Evolutionary conservation across 2,888 invertebrate genomes (phyloP), one percentile per base, ranked within the genome.

Genomic region (Acanthoscelides obtectus): DNA sequence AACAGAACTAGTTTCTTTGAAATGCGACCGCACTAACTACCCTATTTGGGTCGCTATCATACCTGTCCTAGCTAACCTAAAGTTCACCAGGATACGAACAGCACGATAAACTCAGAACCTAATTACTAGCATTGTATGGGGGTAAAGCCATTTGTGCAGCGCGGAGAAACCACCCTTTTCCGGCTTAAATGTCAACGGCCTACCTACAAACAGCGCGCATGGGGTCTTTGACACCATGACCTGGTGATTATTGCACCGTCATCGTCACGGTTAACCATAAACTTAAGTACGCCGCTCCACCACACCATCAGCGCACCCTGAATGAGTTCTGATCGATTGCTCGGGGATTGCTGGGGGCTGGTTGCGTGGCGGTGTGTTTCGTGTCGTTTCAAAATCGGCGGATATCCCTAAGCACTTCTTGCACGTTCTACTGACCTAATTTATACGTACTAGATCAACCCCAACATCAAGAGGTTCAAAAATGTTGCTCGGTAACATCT

Each of bases 181-280:
- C 67, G 19, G 72, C 69, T 19, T 45, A 45, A 64, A 72, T 79
- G 82, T 81, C 82, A 80, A 80, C 81, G 82, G 80, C 82, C 83
- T 77, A 77, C 77, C 78, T 77, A 74, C 75, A 75, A 78, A 76
- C 77, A 75, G 75, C 70, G 74, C 21, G 66, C 66, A 72, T 72
- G 76, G 78, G 81, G 80, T 81, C 80, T 80, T 82, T 82, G 81
- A 80, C 81, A 80, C 79, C 75, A 75, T 79, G 80, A 80, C 80
- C 80, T 76, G 75, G 75, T 77, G 77, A 76, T 76, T 76, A 76
- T 74, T 80, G 79, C 81, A 81, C 76, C 79, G 80, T 77, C 80
- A 80, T 78, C 76, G 78, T 77, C 80, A 80, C 79, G 77, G 78
- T 77, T 77, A 78, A 77, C 79, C 75, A 78, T 75, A 79, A 77